Evolutionary conservation across 1,140 invertebrate genomes (phyloP), one percentile per base, ranked within the genome.

Genomic region (Brachionus plicatilis): DNA sequence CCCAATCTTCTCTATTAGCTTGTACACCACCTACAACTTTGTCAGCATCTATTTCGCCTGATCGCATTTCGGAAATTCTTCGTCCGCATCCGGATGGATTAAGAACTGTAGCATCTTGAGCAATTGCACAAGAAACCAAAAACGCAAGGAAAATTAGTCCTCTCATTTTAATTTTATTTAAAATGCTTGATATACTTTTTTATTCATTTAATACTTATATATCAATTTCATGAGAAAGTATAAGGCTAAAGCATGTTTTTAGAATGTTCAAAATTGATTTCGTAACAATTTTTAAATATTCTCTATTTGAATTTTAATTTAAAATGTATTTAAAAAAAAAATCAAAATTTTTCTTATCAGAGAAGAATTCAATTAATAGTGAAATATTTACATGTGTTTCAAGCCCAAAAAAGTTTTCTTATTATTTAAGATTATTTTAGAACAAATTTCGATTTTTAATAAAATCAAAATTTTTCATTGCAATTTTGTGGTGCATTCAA

Each of bases 41-140:
- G 29, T 82, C 92, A 17, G 50, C 33, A 80, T 60, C 78, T 43
- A 33, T 80, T 80, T 80, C 4, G 65, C 20, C 53, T 82, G 53
- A 11, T 65, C 37, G 1, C 2, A 72, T 45, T 11, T 72, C 68
- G 0, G 33, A 41, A 72, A 82, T 27, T 82, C 79, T 60, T 82
- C 79, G 33, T 56, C 79, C 79, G 47, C 79, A 82, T 24, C 79
- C 79, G 9, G 79, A 45, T 82, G 79, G 79, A 68, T 82, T 82
- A 17, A 82, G 41, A n/a, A 14, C 17, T 5, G 50, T 65, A 8
- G 29, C 50, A 47, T 82, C 79, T 82, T 82, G 79, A 24, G 79
- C 50, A 82, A 43, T 45, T 12, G 29, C 53, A 47, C 53, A 65
- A 82, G 79, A 53, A 11, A 80, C 20, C 43, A 76, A 50, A 47